Evolutionary conservation across 2,888 invertebrate genomes (phyloP).

Genomic region (Thysanoteuthis rhombus): DNA sequence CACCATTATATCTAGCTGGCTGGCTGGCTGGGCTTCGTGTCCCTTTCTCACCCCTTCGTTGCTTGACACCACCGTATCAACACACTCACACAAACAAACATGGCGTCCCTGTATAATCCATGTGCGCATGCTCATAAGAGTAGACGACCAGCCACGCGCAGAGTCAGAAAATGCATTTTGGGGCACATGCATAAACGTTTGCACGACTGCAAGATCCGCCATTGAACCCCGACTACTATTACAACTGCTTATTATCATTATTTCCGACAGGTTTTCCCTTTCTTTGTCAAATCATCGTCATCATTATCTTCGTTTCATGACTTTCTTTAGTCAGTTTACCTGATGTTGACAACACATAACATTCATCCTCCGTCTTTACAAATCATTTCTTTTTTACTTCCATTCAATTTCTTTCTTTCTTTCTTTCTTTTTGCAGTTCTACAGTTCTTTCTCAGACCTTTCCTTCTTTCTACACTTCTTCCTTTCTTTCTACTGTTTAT

Average conservation of each 20-base stretch:
- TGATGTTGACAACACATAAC: too few species aligned
- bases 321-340: too few species aligned
- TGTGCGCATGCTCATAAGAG: neutral
- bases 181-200: neutral
- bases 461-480: too few species aligned
- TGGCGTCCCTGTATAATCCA: neutral
- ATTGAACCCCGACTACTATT: neutral
- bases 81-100: neutral
- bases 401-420: too few species aligned
- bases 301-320: neutral
- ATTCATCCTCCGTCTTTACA: too few species aligned
- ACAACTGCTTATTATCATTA: neutral
- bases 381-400: too few species aligned
- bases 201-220: neutral
- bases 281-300: neutral
- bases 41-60: neutral
- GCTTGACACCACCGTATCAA: neutral
- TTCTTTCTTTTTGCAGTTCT: too few species aligned
- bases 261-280: neutral
- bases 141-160: slow-evolving; percentile 12
- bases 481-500: too few species aligned
- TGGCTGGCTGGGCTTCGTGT: neutral
- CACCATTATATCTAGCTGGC: neutral
- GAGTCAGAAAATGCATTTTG: neutral
- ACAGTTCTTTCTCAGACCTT: too few species aligned